phyloP scores from a whole-genome alignment of 2,797 vertebrate genomes.

The Austrolebias charrua region DNA sequence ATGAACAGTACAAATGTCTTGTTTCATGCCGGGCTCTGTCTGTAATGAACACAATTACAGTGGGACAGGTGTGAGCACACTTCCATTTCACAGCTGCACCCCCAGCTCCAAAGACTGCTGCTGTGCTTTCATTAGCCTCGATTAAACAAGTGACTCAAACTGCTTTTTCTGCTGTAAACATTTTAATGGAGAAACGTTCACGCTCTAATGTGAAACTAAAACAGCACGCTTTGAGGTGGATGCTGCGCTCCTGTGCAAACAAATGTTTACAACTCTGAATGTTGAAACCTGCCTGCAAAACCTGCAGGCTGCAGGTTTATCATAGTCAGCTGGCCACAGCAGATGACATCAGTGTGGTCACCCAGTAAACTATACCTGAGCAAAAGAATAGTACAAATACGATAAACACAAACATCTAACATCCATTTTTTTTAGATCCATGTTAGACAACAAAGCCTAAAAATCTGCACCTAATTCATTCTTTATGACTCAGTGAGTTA shows the following conservation, averaged over 20 bases:
- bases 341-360: not conserved
- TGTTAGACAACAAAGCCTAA: not conserved
- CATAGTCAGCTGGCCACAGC: no score
- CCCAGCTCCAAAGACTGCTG: conserved; percentile 12
- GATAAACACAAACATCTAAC: no score
- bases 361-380: not conserved
- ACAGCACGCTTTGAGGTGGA: not conserved
- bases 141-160: conserved; percentile 25
- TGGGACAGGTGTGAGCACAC: conserved; percentile 24
- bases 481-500: not conserved
- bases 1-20: conserved; percentile 21
- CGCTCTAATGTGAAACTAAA: conserved; percentile 9
- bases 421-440: not conserved
- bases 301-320: no score
- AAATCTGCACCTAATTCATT: not conserved
- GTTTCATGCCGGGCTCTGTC: conserved; percentile 14
- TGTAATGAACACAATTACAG: conserved; percentile 37
- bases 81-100: conserved; percentile 14
- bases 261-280: no score
- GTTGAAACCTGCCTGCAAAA: no score
- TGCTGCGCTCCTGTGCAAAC: not conserved
- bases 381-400: no score
- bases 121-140: conserved; percentile 31
- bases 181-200: conserved; percentile 10
- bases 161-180: not conserved